Evolutionary conservation across 2,797 vertebrate genomes (phyloP), one percentile per base, ranked within the genome.

Genomic region (Megalops cyprinoides): DNA sequence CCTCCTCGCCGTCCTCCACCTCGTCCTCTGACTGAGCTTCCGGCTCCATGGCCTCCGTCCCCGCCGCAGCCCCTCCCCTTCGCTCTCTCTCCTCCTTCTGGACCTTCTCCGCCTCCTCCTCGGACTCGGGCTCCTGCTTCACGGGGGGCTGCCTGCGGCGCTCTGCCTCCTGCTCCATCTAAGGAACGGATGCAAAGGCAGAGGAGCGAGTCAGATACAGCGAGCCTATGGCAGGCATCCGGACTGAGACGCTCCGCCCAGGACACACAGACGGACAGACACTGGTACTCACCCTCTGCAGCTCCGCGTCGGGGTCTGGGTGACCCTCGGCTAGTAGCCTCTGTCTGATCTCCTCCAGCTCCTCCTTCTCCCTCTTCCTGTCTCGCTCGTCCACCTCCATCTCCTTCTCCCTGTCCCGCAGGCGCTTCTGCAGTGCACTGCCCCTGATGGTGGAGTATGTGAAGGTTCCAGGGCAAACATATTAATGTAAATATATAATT

Each of bases 131-230:
- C 77, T 97, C 96, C 0, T 97, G 97, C 86, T 98, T 95, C 88
- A 97, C 93, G 49, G 97, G 97, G 74, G 97, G 97, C 62, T 91
- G 94, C 69, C 97, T 96, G 77, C 97, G 94, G 84, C 97, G 97
- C 87, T 98, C 95, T 84, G 98, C 98, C 90, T 98, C 98, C 88
- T 96, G 97, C 86, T 99, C 98, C 97, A 99, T 98, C 97, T 99
- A 87, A 81, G 82, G 86, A 87, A 90, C 18, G 25, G 76, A 79
- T 74, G 79, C 0, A 83, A 77, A 65, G 76, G 71, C 76, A 65
- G 49, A 81, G 10, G 79, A 82, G 85, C 75, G 75, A 82, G 55
- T 46, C 49, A 81, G 74, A 85, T 31, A 77, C 67, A 39, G 81
- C 65, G n/a, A n/a, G 74, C 80, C 62, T 81, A 23, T 20, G 74